Evolutionary conservation across 2,797 vertebrate species (phyloP).

Genomic region (Novumbra hubbsi): DNA sequence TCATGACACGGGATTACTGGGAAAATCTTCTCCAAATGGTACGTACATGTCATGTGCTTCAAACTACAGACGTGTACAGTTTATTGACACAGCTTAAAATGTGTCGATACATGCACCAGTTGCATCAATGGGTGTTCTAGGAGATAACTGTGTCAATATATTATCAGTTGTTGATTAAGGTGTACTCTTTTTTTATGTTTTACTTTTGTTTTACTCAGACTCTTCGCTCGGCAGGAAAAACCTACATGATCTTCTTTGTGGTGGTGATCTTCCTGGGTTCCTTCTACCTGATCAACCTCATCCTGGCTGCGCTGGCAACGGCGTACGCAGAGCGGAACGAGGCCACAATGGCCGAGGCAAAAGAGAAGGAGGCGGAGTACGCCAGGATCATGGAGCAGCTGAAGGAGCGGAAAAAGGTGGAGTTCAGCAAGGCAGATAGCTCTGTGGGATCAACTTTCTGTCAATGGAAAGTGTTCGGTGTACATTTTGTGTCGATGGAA

Average conservation of each 20-base stretch:
- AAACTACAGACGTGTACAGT: background rate
- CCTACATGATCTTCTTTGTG: constrained; percentile 96
- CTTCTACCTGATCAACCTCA: constrained; percentile 96
- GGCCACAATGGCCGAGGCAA: constrained; percentile 81
- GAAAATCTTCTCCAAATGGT: constrained; percentile 94
- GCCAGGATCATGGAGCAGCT: constrained; percentile 83
- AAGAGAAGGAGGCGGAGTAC: constrained; percentile 90
- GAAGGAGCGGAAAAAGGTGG: constrained; percentile 77
- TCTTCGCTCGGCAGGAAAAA: constrained; percentile 88
- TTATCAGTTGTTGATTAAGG: too few relatives aligned
- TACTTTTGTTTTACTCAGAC: constrained; percentile 73
- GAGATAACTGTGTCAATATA: background rate
- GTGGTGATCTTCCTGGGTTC: constrained; percentile 94
- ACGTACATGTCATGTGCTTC: constrained; percentile 20
- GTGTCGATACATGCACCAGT: background rate
- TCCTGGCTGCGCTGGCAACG: constrained; percentile 96
- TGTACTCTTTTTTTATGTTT: too few relatives aligned
- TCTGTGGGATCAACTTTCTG: background rate
- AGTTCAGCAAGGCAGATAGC: constrained; percentile 51
- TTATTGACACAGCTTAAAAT: background rate
- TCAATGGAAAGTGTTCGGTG: background rate
- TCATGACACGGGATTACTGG: constrained; percentile 97
- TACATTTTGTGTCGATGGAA: too few relatives aligned
- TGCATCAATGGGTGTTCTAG: background rate
- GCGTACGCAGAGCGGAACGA: constrained; percentile 92